phyloP scores from a whole-genome alignment of 2,888 invertebrate genomes.

The Drosophila nr. perissopoda region DNA sequence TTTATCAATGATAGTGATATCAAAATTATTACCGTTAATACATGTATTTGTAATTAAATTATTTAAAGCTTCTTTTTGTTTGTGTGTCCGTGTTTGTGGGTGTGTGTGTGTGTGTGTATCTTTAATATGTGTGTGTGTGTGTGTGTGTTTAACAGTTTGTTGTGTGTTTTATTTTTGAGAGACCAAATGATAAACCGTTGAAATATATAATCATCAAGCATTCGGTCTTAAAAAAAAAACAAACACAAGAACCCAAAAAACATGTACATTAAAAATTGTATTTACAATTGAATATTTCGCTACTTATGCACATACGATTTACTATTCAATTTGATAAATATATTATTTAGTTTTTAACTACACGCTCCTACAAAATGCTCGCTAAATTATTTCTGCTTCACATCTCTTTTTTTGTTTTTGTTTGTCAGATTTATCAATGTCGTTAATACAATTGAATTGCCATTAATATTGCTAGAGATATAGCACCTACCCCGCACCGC shows the following conservation, averaged over 20 bases:
- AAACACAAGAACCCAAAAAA: constrained; percentile 38
- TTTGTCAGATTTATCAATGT: constrained; percentile 69
- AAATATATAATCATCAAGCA: constrained; percentile 33
- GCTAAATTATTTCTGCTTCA: constrained; percentile 41
- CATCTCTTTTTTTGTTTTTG: constrained; percentile 29
- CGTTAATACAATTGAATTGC: constrained; percentile 80
- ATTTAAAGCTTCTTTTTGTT: constrained; percentile 79
- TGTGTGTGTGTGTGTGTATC: constrained; percentile 21
- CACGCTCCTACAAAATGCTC: constrained; percentile 66
- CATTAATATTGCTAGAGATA: constrained; percentile 74
- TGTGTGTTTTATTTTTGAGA: constrained; percentile 18
- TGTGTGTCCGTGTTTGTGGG: constrained; percentile 23
- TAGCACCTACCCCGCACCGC: constrained; percentile 19
- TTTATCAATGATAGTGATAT: constrained; percentile 70
- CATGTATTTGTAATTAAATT: constrained; percentile 76
- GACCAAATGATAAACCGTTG: constrained; percentile 30
- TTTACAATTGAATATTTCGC: constrained; percentile 76
- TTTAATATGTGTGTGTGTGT: constrained; percentile 9
- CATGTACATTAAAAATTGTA: constrained; percentile 54
- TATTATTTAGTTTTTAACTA: constrained; percentile 60
- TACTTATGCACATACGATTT: constrained; percentile 74
- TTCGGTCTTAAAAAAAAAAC: constrained; percentile 19
- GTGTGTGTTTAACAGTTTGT: constrained; percentile 22
- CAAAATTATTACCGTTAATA: constrained; percentile 70
- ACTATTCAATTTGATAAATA: constrained; percentile 64